Percentiles rank a stretch among this genome's conserved stretches.
Evolutionary conservation across 1,140 invertebrate species (phyloP).

Genomic region (Drosophila parabipectinata): DNA sequence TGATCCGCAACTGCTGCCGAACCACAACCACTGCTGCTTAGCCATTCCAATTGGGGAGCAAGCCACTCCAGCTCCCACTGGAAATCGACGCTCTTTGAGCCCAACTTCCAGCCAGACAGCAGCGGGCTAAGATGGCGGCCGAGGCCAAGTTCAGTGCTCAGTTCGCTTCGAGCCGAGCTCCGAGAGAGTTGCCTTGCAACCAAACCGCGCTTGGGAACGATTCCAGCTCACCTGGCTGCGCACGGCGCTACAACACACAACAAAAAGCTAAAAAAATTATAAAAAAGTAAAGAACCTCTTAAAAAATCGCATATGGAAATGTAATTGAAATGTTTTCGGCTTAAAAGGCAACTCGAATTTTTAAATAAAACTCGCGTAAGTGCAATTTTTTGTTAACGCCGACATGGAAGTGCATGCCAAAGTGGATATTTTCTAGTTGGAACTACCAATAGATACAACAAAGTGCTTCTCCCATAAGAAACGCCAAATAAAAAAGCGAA

Average conservation of each 20-base stretch:
- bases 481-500: conserved; percentile 37
- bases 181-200: conserved; percentile 66
- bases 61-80: conserved; percentile 13
- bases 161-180: conserved; percentile 72
- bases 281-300: conserved; percentile 29
- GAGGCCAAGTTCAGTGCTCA: conserved; percentile 82
- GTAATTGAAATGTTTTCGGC: conserved; percentile 69
- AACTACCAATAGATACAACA: conserved; percentile 50
- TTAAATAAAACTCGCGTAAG: conserved; percentile 20
- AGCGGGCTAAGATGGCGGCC: conserved; percentile 80
- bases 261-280: conserved; percentile 32
- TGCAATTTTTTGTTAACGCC: conserved; percentile 42
- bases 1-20: conserved; percentile 60
- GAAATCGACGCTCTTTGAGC: conserved; percentile 34
- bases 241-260: conserved; percentile 50
- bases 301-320: conserved; percentile 42
- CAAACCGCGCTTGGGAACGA: conserved; percentile 28
- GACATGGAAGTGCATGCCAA: conserved; percentile 71
- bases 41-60: conserved; percentile 45
- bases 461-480: conserved; percentile 51
- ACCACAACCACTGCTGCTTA: conserved; percentile 7
- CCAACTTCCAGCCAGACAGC: conserved; percentile 38
- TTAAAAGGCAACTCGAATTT: conserved; percentile 13
- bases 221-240: conserved; percentile 46
- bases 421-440: conserved; percentile 57